Conservation (phyloP, 2,797 vertebrate genomes). For the Semotilus atromaculatus region DNA sequence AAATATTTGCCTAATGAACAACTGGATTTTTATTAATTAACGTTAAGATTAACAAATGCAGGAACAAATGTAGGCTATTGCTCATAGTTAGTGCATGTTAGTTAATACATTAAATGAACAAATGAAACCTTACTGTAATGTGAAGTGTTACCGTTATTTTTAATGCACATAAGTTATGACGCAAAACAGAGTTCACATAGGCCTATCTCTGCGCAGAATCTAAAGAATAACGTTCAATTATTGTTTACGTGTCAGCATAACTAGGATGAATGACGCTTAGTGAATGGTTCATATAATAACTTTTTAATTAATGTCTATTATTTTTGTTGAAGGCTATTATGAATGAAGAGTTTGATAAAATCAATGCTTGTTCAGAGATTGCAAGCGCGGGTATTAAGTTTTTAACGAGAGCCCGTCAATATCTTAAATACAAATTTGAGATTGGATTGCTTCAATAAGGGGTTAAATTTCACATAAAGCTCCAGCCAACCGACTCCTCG, state of each 20-base stretch:
- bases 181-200: too few species aligned
- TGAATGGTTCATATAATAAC: not conserved
- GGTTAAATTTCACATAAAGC: conserved; percentile 65
- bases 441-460: conserved; percentile 9
- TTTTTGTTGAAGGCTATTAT: not conserved
- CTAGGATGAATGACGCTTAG: not conserved
- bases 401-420: not conserved
- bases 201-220: not conserved
- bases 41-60: too few species aligned
- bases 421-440: not conserved
- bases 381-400: not conserved
- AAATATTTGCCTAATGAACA: too few species aligned
- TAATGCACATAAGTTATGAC: not conserved
- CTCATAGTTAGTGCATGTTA: too few species aligned
- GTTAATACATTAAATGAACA: too few species aligned
- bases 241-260: not conserved
- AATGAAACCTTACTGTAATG: too few species aligned
- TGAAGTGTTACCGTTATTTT: not conserved
- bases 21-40: too few species aligned
- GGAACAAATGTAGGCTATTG: too few species aligned
- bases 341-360: not conserved
- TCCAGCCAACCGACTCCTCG: conserved; percentile 76
- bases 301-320: not conserved
- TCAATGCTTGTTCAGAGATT: not conserved
- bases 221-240: too few species aligned